These are phyloP conservation scores for Onthophagus sagittarius DNA, from an alignment of 2,888 invertebrate genomes.

Conservation along the genomic window DNA sequence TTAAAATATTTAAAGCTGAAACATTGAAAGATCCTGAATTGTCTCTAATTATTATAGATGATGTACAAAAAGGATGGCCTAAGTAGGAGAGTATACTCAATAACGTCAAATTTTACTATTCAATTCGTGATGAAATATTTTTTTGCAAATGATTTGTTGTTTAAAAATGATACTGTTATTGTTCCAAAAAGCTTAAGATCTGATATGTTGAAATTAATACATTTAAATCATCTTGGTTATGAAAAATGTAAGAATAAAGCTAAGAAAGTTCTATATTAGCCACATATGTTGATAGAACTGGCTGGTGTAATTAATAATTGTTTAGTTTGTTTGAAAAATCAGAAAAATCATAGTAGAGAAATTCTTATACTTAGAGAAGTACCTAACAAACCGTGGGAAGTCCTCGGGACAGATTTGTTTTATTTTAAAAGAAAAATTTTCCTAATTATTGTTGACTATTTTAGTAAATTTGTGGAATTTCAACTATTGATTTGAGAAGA, in stretches of 20 bases:
- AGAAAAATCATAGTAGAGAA: slow-evolving; percentile 12
- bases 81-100: neutral
- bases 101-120: slow-evolving; percentile 3
- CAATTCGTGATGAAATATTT: neutral
- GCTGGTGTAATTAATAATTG: slow-evolving; percentile 8
- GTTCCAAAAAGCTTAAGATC: slow-evolving; percentile 2
- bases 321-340: slow-evolving; percentile 11
- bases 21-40: neutral
- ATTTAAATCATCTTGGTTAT: slow-evolving; percentile 15
- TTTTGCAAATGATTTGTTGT: slow-evolving; percentile 2
- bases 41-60: neutral
- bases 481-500: slow-evolving; percentile 7
- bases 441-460: slow-evolving; percentile 13
- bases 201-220: slow-evolving; percentile 10
- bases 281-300: slow-evolving; percentile 4
- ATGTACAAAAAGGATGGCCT: neutral
- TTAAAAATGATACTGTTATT: neutral
- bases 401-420: slow-evolving; percentile 8
- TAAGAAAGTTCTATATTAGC: slow-evolving; percentile 10
- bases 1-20: neutral
- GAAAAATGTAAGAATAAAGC: slow-evolving; percentile 10
- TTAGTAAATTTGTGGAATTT: slow-evolving; percentile 16
- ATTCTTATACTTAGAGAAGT: slow-evolving; percentile 4
- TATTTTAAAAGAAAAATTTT: slow-evolving; percentile 9
- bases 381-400: slow-evolving; percentile 11